Base-by-base conservation (phyloP, 35 echinoderm and acorn worm genomes). In the Strongylocentrotus purpuratus region DNA sequence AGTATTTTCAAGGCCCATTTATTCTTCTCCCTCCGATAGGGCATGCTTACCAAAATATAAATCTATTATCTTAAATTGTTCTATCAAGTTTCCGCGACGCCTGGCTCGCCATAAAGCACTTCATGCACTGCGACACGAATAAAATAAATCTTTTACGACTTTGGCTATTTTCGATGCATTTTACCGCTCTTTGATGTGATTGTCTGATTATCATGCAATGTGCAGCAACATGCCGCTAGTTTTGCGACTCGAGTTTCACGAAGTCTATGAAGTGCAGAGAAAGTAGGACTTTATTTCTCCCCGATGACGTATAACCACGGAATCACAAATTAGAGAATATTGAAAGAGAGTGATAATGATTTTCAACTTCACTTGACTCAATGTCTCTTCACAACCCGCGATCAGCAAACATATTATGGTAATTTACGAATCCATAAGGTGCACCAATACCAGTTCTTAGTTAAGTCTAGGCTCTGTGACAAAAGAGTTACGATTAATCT, bases 21-120 rank as follows among this genome's bases (percentile, higher is more conserved):
- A 78, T n/a, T 78, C 25, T 78, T 78, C 65, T n/a, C 28, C 28
- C 65, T 78, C 25, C 20, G 65, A n/a, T n/a, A 78, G 7, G 65
- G 65, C 65, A 78, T 78, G 61, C 25, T 78, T 78, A n/a, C 65
- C 25, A n/a, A 15, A n/a, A 78, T 28, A 78, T 78, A 78, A 78
- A 78, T 78, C 65, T 78, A 78, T 78, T 78, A 78, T 28, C 20
- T n/a, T n/a, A 78, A 78, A 78, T 78, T 78, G 65, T 78, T 78
- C 28, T 78, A 28, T 78, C 18, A 22, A 22, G 65, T 78, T 78
- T n/a, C 7, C 0, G 65, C 65, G 65, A 78, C 65, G 65, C 65
- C 65, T 78, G 65, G 7, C 65, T 78, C 65, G 65, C 18, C 65
- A 28, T 78, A 78, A 78, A 78, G 22, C 25, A 28, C 65, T 78